A percentile compares a stretch with the other conserved stretches of the same genome.
Conservation (phyloP, 2,797 vertebrate genomes). For the Leuciscus waleckii region DNA sequence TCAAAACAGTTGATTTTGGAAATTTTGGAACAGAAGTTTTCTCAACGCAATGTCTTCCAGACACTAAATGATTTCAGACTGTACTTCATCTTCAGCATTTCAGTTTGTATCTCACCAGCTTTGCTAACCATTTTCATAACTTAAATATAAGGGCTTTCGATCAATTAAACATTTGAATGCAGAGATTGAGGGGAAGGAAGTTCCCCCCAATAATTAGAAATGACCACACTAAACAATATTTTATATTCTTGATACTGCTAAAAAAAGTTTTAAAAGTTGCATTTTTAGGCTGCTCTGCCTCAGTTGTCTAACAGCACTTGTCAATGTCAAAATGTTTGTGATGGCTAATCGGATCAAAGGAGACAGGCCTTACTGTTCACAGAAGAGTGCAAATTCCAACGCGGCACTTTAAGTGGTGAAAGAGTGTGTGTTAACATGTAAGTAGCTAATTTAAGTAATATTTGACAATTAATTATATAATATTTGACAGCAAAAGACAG, state of each 20-base stretch:
- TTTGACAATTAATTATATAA: too few species aligned
- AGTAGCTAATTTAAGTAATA: neutral
- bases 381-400: too few species aligned
- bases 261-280: too few species aligned
- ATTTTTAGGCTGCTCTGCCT: too few species aligned
- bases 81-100: neutral
- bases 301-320: neutral
- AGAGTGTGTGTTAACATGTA: neutral
- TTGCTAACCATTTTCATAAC: neutral
- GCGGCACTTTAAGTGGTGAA: too few species aligned
- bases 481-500: neutral
- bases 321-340: neutral
- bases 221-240: neutral
- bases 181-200: neutral
- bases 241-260: neutral
- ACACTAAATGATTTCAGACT: constrained; percentile 8
- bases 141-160: neutral
- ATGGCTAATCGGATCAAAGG: neutral
- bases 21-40: constrained; percentile 34
- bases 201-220: neutral
- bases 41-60: constrained; percentile 51
- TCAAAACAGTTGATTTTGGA: constrained; percentile 52
- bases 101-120: neutral
- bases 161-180: neutral
- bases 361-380: neutral